These are phyloP conservation scores for Toxonevra muliebris DNA, from an alignment of 2,888 invertebrate genomes.

Conservation along the genomic window DNA sequence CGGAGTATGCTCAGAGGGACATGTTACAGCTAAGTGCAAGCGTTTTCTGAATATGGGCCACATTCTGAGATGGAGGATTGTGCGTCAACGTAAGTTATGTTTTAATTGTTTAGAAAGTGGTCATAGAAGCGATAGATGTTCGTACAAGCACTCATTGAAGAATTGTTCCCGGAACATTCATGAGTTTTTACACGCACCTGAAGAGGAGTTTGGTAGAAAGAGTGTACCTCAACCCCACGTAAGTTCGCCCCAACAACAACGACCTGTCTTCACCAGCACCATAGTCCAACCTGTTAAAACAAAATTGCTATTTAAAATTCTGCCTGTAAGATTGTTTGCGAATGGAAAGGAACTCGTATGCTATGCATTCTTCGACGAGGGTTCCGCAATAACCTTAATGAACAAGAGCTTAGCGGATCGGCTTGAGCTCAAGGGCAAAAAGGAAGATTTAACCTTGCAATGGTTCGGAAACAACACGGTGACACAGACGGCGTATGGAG, in stretches of 20 bases:
- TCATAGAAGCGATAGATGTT: constrained; percentile 21
- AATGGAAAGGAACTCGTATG: constrained; percentile 16
- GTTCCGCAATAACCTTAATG: constrained; percentile 30
- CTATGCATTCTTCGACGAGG: constrained; percentile 34
- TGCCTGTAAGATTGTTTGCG: constrained; percentile 33
- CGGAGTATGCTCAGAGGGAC: neutral
- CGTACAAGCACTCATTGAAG: constrained; percentile 1
- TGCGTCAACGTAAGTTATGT: constrained; percentile 14
- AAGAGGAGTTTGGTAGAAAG: no score
- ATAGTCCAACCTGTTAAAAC: neutral
- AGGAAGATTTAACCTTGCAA: constrained; percentile 30
- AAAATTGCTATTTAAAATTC: constrained; percentile 27
- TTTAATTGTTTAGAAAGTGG: constrained; percentile 24
- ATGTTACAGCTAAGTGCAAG: neutral
- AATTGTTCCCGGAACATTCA: neutral
- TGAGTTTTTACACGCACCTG: neutral
- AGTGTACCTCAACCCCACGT: neutral
- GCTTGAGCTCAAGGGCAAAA: constrained; percentile 26
- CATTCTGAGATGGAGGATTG: constrained; percentile 24
- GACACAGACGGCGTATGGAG: constrained; percentile 27
- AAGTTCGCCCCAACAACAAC: neutral
- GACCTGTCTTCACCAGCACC: neutral
- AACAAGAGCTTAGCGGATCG: constrained; percentile 30
- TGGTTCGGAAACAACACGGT: constrained; percentile 36
- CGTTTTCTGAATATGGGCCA: constrained; percentile 9